Evolutionary conservation across 2,113 vertebrate genomes (phyloP), one percentile per base, ranked within the genome.

Genomic region (Dinomys branickii): DNA sequence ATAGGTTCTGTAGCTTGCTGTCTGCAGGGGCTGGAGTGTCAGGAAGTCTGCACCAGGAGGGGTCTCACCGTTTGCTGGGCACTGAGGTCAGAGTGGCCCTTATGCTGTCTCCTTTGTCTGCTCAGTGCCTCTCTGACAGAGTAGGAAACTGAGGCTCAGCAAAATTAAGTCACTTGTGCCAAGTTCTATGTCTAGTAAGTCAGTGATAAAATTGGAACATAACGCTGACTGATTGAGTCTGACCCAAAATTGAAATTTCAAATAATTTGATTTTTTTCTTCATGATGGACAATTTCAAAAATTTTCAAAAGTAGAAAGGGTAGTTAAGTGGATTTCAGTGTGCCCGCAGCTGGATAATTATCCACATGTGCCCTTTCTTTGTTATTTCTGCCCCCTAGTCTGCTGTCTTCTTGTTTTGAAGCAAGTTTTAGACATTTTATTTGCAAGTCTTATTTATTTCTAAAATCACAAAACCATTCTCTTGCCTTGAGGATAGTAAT

Each of bases 31-130:
- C 6, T 3, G 33, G 33, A 20, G 50, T 59, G 11, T 19, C 16
- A 14, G 13, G 38, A 13, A 9, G 61, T 65, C 80, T 30, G 33
- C 59, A 0, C 0, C 4, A 59, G 67, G 7, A 2, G 24, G 41
- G 47, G 0, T 5, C 56, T 1, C 1, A 0, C 63, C 22, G 0
- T 22, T 0, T 56, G 26, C 81, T 28, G 10, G 80, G 77, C 44
- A 1, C 41, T 7, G 30, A 54, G 58, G 90, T 85, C 63, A n/a
- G 63, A 2, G 0, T 5, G 17, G 52, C 28, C 19, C 33, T 52
- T 44, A 0, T 0, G 2, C 7, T 12, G 56, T 47, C 44, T 47
- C 30, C 10, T 77, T 63, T 38, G 12, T 24, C 54, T 73, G n/a
- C 35, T 0, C 11, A 19, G 0, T 67, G 69, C 12, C 61, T 16